Percentiles rank a stretch among this genome's conserved stretches.
Conservation (phyloP, 2,888 invertebrate genomes). For the Desoria tigrina region DNA sequence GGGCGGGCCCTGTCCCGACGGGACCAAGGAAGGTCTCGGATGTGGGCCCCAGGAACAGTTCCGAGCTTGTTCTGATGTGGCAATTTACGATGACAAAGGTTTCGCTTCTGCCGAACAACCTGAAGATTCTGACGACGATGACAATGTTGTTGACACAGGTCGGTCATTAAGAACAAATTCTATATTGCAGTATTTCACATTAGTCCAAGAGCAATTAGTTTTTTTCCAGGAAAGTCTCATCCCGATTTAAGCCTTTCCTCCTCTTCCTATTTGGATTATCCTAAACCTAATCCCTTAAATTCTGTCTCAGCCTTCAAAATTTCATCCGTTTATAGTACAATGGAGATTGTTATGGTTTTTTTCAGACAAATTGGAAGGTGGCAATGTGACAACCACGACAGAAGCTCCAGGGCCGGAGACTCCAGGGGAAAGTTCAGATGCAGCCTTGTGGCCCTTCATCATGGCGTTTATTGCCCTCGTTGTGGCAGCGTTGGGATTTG, state of each 20-base stretch:
- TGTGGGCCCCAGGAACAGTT: constrained; percentile 60
- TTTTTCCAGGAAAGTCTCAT: no score
- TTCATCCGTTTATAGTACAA: no score
- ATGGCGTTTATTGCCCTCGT: constrained; percentile 54
- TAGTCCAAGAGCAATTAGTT: background rate
- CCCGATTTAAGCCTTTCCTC: no score
- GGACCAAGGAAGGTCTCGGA: constrained; percentile 56
- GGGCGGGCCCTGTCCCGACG: constrained; percentile 70
- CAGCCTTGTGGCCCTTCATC: constrained; percentile 51
- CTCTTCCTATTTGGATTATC: no score
- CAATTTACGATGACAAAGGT: constrained; percentile 65
- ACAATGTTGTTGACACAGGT: constrained; percentile 49
- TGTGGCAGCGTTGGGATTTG: constrained; percentile 53
- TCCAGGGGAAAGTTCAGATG: constrained; percentile 22
- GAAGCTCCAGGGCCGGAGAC: constrained; percentile 36
- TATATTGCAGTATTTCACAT: no score
- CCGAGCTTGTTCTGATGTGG: constrained; percentile 78
- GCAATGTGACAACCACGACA: constrained; percentile 38
- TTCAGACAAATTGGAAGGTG: constrained; percentile 51
- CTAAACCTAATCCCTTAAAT: no score
- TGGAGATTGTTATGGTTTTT: constrained; percentile 26
- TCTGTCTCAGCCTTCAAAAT: no score
- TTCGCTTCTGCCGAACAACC: constrained; percentile 53
- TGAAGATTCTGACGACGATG: constrained; percentile 56
- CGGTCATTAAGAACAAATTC: constrained; percentile 17